Conservation (phyloP, 2,797 vertebrate genomes). For the Dryobates pubescens region DNA sequence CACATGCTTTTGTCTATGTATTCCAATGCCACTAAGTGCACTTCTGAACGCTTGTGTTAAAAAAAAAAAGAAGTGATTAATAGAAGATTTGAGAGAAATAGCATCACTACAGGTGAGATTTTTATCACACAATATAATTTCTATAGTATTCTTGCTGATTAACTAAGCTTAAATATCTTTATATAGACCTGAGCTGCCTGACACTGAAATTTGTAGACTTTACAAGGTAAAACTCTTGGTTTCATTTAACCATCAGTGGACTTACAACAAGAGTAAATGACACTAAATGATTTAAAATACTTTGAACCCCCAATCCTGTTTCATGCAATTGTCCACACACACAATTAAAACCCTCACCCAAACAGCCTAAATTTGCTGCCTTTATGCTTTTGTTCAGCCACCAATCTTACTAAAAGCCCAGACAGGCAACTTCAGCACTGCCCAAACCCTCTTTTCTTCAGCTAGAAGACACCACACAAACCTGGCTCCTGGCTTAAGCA, state of each 20-base stretch:
- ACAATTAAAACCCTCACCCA: background rate
- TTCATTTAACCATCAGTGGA: constrained; percentile 10
- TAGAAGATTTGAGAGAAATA: constrained; percentile 27
- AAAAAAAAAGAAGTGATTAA: background rate
- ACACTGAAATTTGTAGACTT: constrained; percentile 28
- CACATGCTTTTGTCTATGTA: constrained; percentile 37
- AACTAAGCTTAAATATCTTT: constrained; percentile 33
- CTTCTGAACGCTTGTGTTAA: constrained; percentile 48
- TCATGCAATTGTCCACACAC: constrained; percentile 23
- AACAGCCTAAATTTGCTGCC: background rate
- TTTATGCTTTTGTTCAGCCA: constrained; percentile 29
- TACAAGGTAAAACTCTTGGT: background rate
- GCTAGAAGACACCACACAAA: constrained; percentile 8
- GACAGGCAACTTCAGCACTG: background rate
- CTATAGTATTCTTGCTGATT: constrained; percentile 18
- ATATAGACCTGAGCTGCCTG: constrained; percentile 43
- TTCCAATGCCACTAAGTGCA: constrained; percentile 57
- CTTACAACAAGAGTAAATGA: background rate
- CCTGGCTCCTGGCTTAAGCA: background rate
- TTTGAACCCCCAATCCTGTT: constrained; percentile 18
- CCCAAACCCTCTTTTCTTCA: background rate
- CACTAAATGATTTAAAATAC: constrained; percentile 10
- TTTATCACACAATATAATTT: background rate
- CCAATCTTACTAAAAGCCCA: background rate
- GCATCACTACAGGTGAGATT: constrained; percentile 38